phyloP scores from a whole-genome alignment of 2,888 invertebrate species.

The Dynastes grantii region DNA sequence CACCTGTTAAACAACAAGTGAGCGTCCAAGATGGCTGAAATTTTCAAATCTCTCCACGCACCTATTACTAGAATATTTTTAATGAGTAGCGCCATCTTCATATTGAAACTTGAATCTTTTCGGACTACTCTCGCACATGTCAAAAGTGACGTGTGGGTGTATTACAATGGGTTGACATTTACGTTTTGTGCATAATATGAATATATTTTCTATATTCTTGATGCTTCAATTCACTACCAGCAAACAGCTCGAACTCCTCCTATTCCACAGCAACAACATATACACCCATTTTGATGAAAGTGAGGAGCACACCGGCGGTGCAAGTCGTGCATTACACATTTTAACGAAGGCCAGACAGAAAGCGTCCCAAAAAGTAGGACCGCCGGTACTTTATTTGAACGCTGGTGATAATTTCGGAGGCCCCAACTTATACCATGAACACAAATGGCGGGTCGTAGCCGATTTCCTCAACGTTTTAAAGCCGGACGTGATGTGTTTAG shows the following conservation, averaged over 20 bases:
- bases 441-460: conserved; percentile 85
- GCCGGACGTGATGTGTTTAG: conserved; percentile 87
- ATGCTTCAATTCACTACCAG: neutral
- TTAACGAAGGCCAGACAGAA: conserved; percentile 77
- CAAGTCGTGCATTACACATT: conserved; percentile 81
- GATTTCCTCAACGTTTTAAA: conserved; percentile 84
- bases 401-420: conserved; percentile 96
- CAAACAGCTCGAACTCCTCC: conserved; percentile 76
- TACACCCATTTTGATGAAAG: conserved; percentile 87
- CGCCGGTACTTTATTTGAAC: conserved; percentile 85
- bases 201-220: neutral
- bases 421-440: conserved; percentile 88
- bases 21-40: no score
- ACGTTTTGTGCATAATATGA: no score
- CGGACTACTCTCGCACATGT: no score
- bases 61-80: no score
- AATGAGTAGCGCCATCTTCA: no score
- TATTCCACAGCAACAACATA: conserved; percentile 94
- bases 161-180: no score
- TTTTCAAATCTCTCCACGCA: no score
- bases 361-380: conserved; percentile 72
- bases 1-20: no score
- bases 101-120: no score
- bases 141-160: no score
- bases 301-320: conserved; percentile 78